Conservation (phyloP, 2,797 vertebrate species). For the Lacerta bilineata region DNA sequence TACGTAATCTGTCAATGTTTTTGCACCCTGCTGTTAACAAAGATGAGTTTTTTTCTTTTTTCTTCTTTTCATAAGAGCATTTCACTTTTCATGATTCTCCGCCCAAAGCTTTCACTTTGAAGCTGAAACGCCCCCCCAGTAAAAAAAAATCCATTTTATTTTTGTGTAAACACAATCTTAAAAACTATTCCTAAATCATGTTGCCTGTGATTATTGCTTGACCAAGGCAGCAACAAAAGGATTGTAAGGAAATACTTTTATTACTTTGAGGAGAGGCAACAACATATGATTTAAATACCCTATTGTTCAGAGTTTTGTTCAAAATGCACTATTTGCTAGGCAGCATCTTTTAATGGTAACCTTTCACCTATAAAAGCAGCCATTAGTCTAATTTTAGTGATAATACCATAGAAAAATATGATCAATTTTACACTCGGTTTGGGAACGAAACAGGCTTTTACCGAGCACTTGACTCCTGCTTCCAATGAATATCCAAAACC, state of each 20-base stretch:
- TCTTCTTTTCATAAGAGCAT: slow-evolving; percentile 44
- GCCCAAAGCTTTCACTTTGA: slow-evolving; percentile 41
- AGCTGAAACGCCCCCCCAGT: slow-evolving; percentile 3
- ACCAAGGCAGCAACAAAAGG: not conserved
- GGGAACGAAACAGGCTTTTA: not conserved
- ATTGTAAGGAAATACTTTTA: not conserved
- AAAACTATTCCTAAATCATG: slow-evolving; percentile 43
- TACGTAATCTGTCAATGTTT: slow-evolving; percentile 61
- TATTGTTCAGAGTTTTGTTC: not conserved
- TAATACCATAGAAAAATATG: not conserved
- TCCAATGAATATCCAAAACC: not conserved
- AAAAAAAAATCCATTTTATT: slow-evolving; percentile 31
- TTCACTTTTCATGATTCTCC: slow-evolving; percentile 35
- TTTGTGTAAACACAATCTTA: slow-evolving; percentile 48
- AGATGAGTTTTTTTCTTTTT: slow-evolving; percentile 57
- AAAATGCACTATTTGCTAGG: too few species aligned
- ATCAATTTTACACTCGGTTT: not conserved
- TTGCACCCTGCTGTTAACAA: slow-evolving; percentile 54
- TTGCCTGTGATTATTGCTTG: slow-evolving; percentile 24
- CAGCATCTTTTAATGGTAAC: not conserved
- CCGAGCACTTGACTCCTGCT: not conserved
- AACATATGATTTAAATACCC: not conserved
- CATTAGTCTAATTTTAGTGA: slow-evolving; percentile 6
- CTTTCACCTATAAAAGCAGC: not conserved
- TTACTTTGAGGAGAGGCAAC: not conserved